Conservation (phyloP, 2,888 invertebrate species). For the Oxystoma pomonae region DNA sequence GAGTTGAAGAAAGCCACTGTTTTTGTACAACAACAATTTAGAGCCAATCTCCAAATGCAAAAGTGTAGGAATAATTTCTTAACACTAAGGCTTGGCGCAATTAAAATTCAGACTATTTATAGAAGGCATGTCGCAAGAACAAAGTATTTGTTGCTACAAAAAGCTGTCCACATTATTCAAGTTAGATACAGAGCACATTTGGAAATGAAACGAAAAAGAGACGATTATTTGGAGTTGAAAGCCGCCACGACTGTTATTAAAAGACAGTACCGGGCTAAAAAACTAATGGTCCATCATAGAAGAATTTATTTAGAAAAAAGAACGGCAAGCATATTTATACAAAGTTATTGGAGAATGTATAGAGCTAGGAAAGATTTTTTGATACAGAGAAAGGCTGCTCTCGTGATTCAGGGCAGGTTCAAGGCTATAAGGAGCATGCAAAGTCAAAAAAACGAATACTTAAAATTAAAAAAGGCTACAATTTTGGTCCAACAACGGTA, state of each 20-base stretch:
- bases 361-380: slow-evolving; percentile 16
- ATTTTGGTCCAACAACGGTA: slow-evolving; percentile 50
- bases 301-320: slow-evolving; percentile 14
- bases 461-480: slow-evolving; percentile 44
- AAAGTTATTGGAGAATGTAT: slow-evolving; percentile 23
- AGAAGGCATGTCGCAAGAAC: slow-evolving; percentile 26
- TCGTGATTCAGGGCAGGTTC: slow-evolving; percentile 51
- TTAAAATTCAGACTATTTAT: slow-evolving; percentile 21
- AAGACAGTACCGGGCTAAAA: slow-evolving; percentile 19
- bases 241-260: slow-evolving; percentile 48
- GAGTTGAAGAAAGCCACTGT: slow-evolving; percentile 6
- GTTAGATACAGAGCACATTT: slow-evolving; percentile 39
- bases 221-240: slow-evolving; percentile 13
- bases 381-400: slow-evolving; percentile 40
- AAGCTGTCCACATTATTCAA: slow-evolving; percentile 49
- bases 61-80: neutral
- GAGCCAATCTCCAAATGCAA: slow-evolving; percentile 28
- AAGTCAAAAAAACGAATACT: slow-evolving; percentile 43
- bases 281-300: neutral
- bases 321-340: slow-evolving; percentile 31
- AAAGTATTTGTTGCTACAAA: slow-evolving; percentile 42
- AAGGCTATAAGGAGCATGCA: slow-evolving; percentile 47
- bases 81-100: slow-evolving; percentile 33
- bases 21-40: slow-evolving; percentile 1
- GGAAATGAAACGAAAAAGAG: slow-evolving; percentile 32